Evolutionary conservation across 2,113 vertebrate genomes (phyloP).

Genomic region (Martes martes): DNA sequence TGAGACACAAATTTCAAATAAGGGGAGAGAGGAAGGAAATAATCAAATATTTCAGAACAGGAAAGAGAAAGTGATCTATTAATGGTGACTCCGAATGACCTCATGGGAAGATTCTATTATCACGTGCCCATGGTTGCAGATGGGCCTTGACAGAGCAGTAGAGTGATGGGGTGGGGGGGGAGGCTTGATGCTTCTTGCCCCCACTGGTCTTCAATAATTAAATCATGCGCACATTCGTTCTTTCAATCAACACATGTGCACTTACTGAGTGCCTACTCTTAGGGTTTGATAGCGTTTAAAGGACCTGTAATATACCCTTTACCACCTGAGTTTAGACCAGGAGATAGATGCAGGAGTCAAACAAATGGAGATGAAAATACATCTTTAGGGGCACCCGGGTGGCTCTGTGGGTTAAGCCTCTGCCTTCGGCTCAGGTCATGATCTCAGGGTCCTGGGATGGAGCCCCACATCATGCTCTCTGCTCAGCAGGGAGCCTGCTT

Average conservation of each 20-base stretch:
- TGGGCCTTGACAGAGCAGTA: not conserved
- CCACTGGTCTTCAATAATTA: not conserved
- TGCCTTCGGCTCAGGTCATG: too few relatives aligned
- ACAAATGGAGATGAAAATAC: not conserved
- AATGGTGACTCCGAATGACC: not conserved
- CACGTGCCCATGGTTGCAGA: rapidly evolving
- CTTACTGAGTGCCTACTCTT: not conserved
- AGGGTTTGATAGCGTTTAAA: not conserved
- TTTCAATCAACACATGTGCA: not conserved
- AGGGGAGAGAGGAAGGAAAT: not conserved
- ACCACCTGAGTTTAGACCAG: not conserved
- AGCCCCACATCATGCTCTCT: too few relatives aligned
- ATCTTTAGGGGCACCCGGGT: too few relatives aligned
- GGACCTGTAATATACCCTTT: not conserved
- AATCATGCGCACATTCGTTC: rapidly evolving
- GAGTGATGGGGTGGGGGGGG: not conserved
- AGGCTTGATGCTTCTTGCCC: not conserved
- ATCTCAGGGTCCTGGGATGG: too few relatives aligned
- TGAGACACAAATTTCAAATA: not conserved
- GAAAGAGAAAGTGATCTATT: not conserved
- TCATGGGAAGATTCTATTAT: not conserved
- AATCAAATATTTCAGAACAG: not conserved
- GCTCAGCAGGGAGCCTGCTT: too few relatives aligned
- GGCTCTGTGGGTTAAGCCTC: too few relatives aligned
- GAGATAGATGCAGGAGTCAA: not conserved